A percentile compares a stretch with the other conserved stretches of the same genome.
These are phyloP conservation scores for Eupleurogrammus muticus DNA, from an alignment of 2,797 vertebrate species.

Conservation along the genomic window DNA sequence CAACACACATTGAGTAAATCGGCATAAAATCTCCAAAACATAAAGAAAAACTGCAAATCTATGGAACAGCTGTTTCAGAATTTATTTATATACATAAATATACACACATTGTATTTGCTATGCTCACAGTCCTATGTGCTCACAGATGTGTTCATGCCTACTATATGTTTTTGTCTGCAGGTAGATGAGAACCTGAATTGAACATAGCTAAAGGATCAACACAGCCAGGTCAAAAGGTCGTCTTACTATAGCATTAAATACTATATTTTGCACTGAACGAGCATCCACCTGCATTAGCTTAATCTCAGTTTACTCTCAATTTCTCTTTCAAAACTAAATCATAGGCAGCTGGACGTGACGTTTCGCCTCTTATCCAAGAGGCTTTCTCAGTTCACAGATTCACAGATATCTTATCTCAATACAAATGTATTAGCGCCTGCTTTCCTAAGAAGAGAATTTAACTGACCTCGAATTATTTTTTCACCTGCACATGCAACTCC, in stretches of 20 bases:
- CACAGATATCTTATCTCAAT: too few relatives aligned
- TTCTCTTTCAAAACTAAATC: too few relatives aligned
- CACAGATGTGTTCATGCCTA: slow-evolving; percentile 24
- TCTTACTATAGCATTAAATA: not conserved
- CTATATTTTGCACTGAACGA: not conserved
- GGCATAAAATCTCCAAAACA: not conserved
- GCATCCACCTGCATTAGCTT: not conserved
- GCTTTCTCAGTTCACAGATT: too few relatives aligned
- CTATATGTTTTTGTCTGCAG: slow-evolving; percentile 9
- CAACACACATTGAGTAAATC: not conserved
- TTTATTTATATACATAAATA: slow-evolving; percentile 24
- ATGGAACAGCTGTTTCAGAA: not conserved
- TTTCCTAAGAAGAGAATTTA: not conserved
- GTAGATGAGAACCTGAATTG: not conserved
- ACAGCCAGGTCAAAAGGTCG: not conserved
- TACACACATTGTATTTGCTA: not conserved
- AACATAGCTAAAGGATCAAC: slow-evolving; percentile 1
- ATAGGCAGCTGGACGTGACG: too few relatives aligned
- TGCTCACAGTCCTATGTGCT: slow-evolving; percentile 33
- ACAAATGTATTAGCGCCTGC: not conserved
- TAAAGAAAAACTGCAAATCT: slow-evolving; percentile 6
- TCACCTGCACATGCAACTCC: slow-evolving; percentile 1
- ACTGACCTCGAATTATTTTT: slow-evolving; percentile 2
- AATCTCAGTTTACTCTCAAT: not conserved
- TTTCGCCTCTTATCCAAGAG: too few relatives aligned